Evolutionary conservation across 2,113 vertebrate species (phyloP).

Genomic region (Ibidorhyncha struthersii): DNA sequence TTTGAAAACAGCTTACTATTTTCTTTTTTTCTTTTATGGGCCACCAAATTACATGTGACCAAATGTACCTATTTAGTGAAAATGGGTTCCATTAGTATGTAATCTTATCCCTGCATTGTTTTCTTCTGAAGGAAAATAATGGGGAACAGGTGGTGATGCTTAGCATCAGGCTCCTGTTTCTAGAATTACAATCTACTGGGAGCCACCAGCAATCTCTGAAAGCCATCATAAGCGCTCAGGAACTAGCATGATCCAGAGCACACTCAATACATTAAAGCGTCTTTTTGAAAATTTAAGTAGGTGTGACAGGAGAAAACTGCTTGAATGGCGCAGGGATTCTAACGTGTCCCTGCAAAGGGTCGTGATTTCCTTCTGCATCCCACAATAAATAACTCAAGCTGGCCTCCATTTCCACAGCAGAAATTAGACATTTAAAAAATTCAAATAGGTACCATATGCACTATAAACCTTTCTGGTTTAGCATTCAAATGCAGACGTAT

Average conservation of each 20-base stretch:
- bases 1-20: conserved; percentile 55
- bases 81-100: conserved; percentile 75
- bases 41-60: conserved; percentile 76
- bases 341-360: conserved; percentile 48
- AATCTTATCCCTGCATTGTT: conserved; percentile 76
- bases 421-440: conserved; percentile 63
- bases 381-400: conserved; percentile 69
- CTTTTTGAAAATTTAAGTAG: conserved; percentile 73
- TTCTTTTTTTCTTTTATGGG: conserved; percentile 60
- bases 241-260: conserved; percentile 66
- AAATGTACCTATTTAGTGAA: conserved; percentile 75
- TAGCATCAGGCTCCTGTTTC: conserved; percentile 77
- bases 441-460: conserved; percentile 61
- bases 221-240: conserved; percentile 69
- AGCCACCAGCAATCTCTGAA: conserved; percentile 68
- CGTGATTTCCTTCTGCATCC: conserved; percentile 57
- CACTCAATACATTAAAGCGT: conserved; percentile 64
- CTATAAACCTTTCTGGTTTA: conserved; percentile 50
- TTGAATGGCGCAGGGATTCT: conserved; percentile 21
- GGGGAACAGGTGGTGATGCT: conserved; percentile 72
- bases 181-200: conserved; percentile 78
- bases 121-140: conserved; percentile 76
- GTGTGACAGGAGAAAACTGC: conserved; percentile 66
- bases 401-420: conserved; percentile 55
- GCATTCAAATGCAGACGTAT: conserved; percentile 1